Evolutionary conservation across 2,888 invertebrate species (phyloP).

Genomic region (Cancer borealis): DNA sequence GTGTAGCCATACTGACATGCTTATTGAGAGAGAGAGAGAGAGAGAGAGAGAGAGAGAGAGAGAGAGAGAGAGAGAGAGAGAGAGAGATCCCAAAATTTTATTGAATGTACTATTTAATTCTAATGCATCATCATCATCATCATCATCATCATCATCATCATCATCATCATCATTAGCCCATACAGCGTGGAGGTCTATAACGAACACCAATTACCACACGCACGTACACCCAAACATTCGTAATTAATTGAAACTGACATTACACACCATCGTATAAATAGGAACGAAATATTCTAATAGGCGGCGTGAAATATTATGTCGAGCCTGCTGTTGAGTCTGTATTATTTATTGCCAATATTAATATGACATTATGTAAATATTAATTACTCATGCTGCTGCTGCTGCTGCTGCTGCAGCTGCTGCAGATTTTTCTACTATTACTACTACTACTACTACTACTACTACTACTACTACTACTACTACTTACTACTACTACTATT

Average conservation of each 20-base stretch:
- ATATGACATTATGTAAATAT: constrained; percentile 20
- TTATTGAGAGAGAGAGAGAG: neutral
- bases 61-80: neutral
- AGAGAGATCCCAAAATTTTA: neutral
- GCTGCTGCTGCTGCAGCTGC: neutral
- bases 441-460: neutral
- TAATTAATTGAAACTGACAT: constrained; percentile 34
- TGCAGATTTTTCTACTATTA: neutral
- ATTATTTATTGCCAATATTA: constrained; percentile 11
- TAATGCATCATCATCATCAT: neutral
- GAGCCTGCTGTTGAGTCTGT: neutral
- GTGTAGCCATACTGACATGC: neutral
- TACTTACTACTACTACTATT: neutral
- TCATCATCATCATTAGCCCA: neutral
- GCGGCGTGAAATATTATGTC: neutral
- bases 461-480: neutral
- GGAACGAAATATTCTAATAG: neutral
- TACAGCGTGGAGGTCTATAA: neutral
- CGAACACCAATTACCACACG: neutral
- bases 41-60: neutral
- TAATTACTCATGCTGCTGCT: neutral
- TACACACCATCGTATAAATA: neutral
- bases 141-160: neutral
- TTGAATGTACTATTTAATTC: neutral
- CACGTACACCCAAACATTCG: constrained; percentile 10